Evolutionary conservation across 2,797 vertebrate species (phyloP).

Genomic region (Notamacropus eugenii): DNA sequence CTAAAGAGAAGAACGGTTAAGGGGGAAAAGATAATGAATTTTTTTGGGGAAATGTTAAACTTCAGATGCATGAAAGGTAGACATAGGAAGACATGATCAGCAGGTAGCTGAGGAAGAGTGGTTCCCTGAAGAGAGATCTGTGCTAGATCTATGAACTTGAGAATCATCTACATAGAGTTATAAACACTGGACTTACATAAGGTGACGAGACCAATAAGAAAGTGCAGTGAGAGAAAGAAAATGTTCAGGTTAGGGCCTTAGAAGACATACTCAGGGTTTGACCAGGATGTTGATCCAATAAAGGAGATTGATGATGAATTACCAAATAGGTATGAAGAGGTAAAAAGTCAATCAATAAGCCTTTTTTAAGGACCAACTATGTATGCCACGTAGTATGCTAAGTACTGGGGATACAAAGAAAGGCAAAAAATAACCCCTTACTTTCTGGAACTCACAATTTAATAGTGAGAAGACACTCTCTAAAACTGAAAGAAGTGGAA

Average conservation of each 20-base stretch:
- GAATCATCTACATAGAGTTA: neutral
- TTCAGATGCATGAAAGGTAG: too few species aligned
- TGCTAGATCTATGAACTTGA: neutral
- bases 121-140: too few species aligned
- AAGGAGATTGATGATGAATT: too few species aligned
- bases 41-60: too few species aligned
- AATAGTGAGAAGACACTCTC: too few species aligned
- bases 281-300: neutral
- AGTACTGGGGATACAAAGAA: too few species aligned
- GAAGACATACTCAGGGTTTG: neutral
- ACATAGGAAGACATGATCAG: neutral
- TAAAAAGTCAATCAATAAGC: neutral
- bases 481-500: too few species aligned
- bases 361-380: neutral
- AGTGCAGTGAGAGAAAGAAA: neutral
- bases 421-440: too few species aligned
- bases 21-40: too few species aligned
- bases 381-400: too few species aligned
- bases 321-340: neutral
- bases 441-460: too few species aligned
- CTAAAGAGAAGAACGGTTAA: too few species aligned
- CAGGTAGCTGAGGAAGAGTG: conserved; percentile 3
- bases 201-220: neutral
- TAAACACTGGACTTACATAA: neutral
- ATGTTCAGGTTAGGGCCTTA: neutral